Evolutionary conservation across 1,140 invertebrate species (phyloP), one percentile per base, ranked within the genome.

Genomic region (Bicyclus anynana): DNA sequence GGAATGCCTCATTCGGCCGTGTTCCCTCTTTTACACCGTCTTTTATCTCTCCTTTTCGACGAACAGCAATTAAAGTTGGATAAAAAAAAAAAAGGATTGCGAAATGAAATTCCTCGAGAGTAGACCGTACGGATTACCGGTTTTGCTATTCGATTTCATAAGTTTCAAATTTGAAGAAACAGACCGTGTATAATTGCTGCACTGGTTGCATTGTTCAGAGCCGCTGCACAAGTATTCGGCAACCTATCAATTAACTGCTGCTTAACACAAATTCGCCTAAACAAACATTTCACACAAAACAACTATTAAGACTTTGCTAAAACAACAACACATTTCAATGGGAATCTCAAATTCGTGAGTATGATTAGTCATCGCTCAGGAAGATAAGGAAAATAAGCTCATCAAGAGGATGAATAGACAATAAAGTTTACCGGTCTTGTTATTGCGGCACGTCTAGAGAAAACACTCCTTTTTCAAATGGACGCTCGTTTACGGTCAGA

Each of bases 81-180:
- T 62, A 76, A 83, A 84, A 86, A 83, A 69, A 67, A 84, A 86
- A 83, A 69, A 67, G 59, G 53, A 80, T 76, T 73, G 76, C 77
- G 67, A 81, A 83, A 74, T 69, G 51, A 77, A 77, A 80, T 83
- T 79, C 79, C 74, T 69, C 72, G 74, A 80, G 73, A 77, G 69
- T 70, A 68, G 69, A 67, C 65, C 61, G 69, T 71, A 48, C 54
- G 44, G 27, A 54, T 35, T 37, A 35, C 35, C 20, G 55, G 47
- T 12, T 33, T 48, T 20, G 40, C 20, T 53, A 53, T 60, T 53
- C 65, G 59, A 73, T 83, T 84, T 83, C 79, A 82, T 81, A 83
- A 81, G 75, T 80, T 74, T 79, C 78, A 84, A 87, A 84, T 79
- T 82, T 83, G 68, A 84, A 81, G 62, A 86, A 84, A 75, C 78